Evolutionary conservation across 2,888 invertebrate species (phyloP).

Genomic region (Salticus scenicus): DNA sequence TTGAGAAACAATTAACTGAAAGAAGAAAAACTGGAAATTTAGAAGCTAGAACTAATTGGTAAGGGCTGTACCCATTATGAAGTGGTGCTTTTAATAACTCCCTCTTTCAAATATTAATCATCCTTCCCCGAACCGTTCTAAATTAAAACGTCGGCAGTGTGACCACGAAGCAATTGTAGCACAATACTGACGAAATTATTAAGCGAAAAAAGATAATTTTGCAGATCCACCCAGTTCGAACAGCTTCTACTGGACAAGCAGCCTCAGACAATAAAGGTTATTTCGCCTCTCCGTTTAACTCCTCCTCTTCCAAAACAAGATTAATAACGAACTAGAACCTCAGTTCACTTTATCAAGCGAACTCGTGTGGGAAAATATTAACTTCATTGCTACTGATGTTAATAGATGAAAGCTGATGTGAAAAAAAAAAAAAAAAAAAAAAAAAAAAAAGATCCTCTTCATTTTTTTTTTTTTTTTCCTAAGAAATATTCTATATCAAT

Average conservation of each 20-base stretch:
- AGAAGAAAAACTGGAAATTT: too few relatives aligned
- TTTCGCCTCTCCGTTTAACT: not conserved
- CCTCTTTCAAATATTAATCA: not conserved
- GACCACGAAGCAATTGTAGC: constrained; percentile 10
- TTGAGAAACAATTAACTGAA: too few relatives aligned
- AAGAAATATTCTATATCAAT: too few relatives aligned
- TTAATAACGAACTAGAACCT: not conserved
- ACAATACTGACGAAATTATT: constrained; percentile 19
- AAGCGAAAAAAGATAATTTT: not conserved
- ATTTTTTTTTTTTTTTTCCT: too few relatives aligned
- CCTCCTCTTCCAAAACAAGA: not conserved
- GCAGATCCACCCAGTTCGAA: constrained; percentile 3
- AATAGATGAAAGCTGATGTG: too few relatives aligned
- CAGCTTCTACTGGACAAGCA: not conserved
- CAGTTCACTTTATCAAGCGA: not conserved
- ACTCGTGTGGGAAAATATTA: not conserved
- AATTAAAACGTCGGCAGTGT: constrained; percentile 17
- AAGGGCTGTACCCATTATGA: not conserved
- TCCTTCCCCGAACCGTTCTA: not conserved
- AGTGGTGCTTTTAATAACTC: not conserved
- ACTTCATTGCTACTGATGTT: too few relatives aligned
- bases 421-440: too few relatives aligned
- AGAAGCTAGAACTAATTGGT: not conserved
- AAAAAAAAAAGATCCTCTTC: too few relatives aligned
- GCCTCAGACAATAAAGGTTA: constrained; percentile 9